These are phyloP conservation scores for Saguinus imperator DNA, from an alignment of 2,113 vertebrate genomes.

Conservation along the genomic window DNA sequence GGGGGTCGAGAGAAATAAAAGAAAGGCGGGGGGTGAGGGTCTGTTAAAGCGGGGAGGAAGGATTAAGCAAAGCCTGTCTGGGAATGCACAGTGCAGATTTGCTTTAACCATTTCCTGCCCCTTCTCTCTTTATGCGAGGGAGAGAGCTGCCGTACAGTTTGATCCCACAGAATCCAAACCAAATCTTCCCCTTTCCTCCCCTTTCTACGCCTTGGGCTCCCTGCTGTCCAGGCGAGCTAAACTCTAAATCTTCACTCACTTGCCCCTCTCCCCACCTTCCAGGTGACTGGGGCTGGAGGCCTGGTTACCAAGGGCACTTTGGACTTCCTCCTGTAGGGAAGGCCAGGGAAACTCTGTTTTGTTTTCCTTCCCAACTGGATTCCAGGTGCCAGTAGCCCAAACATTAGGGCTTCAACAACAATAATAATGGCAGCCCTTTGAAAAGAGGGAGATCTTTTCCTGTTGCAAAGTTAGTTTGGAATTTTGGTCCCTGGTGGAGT, in stretches of 20 bases:
- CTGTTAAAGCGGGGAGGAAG: conserved; percentile 62
- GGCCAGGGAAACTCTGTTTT: neutral
- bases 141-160: neutral
- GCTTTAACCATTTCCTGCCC: conserved; percentile 74
- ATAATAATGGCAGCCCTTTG: conserved; percentile 48
- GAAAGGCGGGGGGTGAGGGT: conserved; percentile 63
- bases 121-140: neutral
- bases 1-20: conserved; percentile 60
- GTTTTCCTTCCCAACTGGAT: conserved; percentile 24
- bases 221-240: neutral
- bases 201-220: neutral
- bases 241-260: neutral
- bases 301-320: neutral
- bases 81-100: conserved; percentile 70
- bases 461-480: conserved; percentile 43
- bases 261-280: neutral
- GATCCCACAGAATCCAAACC: neutral
- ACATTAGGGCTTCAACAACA: neutral
- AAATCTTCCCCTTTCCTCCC: no score
- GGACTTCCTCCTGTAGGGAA: conserved; percentile 18
- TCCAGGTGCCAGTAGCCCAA: conserved; percentile 41
- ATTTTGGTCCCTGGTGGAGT: conserved; percentile 37
- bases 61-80: conserved; percentile 80
- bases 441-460: conserved; percentile 48
- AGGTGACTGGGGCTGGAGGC: neutral